Evolutionary conservation across 2,888 invertebrate genomes (phyloP), one percentile per base, ranked within the genome.

Genomic region (Timema cristinae): DNA sequence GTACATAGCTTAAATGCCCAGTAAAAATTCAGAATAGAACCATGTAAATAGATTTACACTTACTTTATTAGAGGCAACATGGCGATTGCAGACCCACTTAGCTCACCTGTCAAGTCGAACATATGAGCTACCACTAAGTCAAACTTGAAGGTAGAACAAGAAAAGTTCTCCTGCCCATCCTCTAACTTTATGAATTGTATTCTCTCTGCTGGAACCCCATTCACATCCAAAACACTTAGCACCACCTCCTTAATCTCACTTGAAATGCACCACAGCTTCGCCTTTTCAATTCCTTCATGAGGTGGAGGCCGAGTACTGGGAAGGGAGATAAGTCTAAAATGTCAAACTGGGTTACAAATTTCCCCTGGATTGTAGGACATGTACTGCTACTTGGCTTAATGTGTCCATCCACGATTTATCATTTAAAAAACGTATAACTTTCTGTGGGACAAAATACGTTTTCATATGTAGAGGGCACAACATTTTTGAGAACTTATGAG

Each of bases 281-380:
- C 32, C 11, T 16, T 15, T 15, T n/a, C 51, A 15, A 83, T 83
- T 76, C 81, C 78, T 85, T 85, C 32, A 88, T 81, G 79, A 89
- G 81, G 70, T 85, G 80, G 61, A 90, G 79, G 0, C 90, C 90
- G 78, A 88, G 85, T 61, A 89, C 76, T 0, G 91, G 90, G 79
- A 90, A 88, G 7, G 87, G 86, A 76, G 85, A 85, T 50, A 87
- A 81, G 79, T 91, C 91, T 67, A 88, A 81, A 74, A 90, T 75
- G 77, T 78, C 77, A 73, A 80, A 50, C 59, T 59, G 50, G 6
- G 50, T 66, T 8, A 15, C 13, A n/a, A 13, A 69, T 48, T 13
- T 49, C 11, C 50, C 8, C 9, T 15, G 82, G 80, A 32, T 82
- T 80, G 50, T 79, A 77, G 67, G 83, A 81, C 75, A 84, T 82